These are phyloP conservation scores for Dryococelus australis DNA, from an alignment of 2,888 invertebrate genomes.

Conservation along the genomic window DNA sequence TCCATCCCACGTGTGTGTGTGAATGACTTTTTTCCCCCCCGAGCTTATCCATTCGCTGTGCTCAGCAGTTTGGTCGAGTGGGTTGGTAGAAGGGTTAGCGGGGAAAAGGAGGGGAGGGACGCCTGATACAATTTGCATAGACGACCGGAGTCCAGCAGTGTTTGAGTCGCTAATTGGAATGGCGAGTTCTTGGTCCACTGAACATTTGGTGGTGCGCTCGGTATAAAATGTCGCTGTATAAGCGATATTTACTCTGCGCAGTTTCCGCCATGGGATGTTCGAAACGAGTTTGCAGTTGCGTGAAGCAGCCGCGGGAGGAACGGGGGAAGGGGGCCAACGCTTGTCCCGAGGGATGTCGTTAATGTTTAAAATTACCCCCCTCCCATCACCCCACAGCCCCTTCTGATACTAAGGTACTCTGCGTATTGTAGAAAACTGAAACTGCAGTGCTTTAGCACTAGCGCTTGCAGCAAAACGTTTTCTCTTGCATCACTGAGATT, in stretches of 20 bases:
- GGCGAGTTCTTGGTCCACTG: constrained; percentile 11
- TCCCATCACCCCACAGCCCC: no score
- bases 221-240: not conserved
- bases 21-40: not conserved
- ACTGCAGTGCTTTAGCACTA: no score
- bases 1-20: not conserved
- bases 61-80: not conserved
- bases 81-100: not conserved
- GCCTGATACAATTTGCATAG: constrained; percentile 7
- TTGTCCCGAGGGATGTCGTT: no score
- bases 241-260: not conserved
- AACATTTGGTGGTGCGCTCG: not conserved
- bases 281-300: not conserved
- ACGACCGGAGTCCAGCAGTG: not conserved
- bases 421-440: no score
- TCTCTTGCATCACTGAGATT: no score
- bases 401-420: no score
- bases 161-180: constrained; percentile 16
- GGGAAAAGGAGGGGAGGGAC: not conserved
- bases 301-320: no score
- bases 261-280: not conserved
- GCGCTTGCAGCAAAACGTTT: no score
- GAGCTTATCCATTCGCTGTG: not conserved
- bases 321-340: no score
- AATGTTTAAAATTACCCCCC: no score